phyloP scores from a whole-genome alignment of 2,113 vertebrate species.

The Phalacrocorax aristotelis region DNA sequence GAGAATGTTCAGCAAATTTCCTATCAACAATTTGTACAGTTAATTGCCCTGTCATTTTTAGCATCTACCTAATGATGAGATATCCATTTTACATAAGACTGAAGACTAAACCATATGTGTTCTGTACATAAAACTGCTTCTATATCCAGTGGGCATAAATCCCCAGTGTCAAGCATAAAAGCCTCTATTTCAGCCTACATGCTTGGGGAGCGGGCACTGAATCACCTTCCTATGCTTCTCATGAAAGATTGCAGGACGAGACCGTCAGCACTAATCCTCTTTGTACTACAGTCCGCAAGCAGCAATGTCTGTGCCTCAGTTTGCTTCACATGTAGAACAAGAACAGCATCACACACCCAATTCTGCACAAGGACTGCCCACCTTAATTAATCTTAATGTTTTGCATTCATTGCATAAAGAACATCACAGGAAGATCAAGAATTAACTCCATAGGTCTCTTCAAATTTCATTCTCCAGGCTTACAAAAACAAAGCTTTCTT shows the following conservation, averaged over 20 bases:
- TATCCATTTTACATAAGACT: not conserved
- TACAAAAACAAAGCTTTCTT: not conserved
- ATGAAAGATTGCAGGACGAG: not conserved
- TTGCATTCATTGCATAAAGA: not conserved
- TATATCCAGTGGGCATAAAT: not conserved
- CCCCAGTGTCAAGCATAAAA: not conserved
- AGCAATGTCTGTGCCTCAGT: not conserved
- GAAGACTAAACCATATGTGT: not conserved
- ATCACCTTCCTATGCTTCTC: not conserved
- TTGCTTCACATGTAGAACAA: not conserved
- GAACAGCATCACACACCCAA: not conserved
- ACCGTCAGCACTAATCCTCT: not conserved
- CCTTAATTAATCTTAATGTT: conserved; percentile 1
- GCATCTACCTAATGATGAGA: not conserved
- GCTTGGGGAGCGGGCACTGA: not conserved
- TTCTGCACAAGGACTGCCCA: not conserved
- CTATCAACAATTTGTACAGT: not conserved
- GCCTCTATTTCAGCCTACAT: not conserved
- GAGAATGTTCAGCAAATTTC: not conserved
- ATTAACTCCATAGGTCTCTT: not conserved
- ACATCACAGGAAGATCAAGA: not conserved
- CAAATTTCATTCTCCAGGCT: not conserved
- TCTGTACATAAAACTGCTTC: not conserved
- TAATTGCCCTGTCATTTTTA: not conserved
- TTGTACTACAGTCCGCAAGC: not conserved